Percentiles rank a stretch among this genome's conserved stretches.
These are phyloP conservation scores for Indicator indicator DNA, from an alignment of 2,113 vertebrate species.

Conservation along the genomic window DNA sequence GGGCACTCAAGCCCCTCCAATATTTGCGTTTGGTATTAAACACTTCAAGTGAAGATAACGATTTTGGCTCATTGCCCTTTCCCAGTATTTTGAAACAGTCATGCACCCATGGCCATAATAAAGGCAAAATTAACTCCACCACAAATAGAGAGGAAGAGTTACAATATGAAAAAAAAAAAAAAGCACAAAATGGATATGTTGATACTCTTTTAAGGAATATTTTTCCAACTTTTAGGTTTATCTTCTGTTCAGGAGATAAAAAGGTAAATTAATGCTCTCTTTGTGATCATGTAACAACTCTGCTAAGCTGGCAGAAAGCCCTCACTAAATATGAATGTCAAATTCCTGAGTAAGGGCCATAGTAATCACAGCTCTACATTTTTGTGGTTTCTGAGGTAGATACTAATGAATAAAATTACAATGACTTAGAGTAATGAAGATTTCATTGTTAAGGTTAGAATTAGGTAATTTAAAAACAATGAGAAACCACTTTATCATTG, in stretches of 20 bases:
- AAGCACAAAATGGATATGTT: background rate
- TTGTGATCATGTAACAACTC: background rate
- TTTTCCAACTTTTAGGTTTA: background rate
- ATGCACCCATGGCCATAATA: constrained; percentile 15
- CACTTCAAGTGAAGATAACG: constrained; percentile 51
- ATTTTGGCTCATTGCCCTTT: constrained; percentile 59
- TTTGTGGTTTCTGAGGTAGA: background rate
- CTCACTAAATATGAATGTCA: background rate
- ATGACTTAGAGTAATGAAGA: background rate
- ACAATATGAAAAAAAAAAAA: background rate
- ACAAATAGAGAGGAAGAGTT: background rate
- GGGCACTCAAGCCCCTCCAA: constrained; percentile 51
- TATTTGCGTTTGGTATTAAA: constrained; percentile 55
- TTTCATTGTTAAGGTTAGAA: background rate
- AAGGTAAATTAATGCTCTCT: background rate
- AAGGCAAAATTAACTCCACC: constrained; percentile 23
- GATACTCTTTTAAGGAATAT: background rate
- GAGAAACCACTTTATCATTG: background rate
- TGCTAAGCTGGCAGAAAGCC: background rate
- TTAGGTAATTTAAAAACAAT: background rate
- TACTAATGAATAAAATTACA: background rate
- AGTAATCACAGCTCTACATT: background rate
- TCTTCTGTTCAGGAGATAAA: background rate
- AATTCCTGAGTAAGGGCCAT: background rate
- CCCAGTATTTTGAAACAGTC: constrained; percentile 34